Evolutionary conservation across 2,797 vertebrate species (phyloP).

Genomic region (Tympanoctomys barrerae): DNA sequence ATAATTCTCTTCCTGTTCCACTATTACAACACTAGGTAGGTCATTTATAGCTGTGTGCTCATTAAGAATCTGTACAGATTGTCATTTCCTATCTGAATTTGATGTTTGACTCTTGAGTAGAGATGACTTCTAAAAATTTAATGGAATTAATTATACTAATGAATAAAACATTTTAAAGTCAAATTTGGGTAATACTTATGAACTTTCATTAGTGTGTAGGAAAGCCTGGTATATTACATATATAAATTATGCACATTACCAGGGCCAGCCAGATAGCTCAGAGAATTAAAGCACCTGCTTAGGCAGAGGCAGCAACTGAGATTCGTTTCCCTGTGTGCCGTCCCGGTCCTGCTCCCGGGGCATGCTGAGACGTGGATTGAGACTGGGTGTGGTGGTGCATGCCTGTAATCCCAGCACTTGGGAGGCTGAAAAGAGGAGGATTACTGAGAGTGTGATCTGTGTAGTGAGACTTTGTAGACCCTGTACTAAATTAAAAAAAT

Average conservation of each 20-base stretch:
- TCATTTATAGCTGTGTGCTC: background rate
- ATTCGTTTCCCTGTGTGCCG: no score
- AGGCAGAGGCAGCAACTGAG: no score
- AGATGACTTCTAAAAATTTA: slow-evolving; percentile 37
- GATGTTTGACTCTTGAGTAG: background rate
- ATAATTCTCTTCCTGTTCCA: background rate
- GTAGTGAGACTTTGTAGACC: no score
- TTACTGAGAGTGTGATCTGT: no score
- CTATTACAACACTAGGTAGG: background rate
- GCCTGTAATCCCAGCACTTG: no score
- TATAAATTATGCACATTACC: background rate
- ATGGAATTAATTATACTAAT: slow-evolving; percentile 20
- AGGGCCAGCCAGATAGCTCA: no score
- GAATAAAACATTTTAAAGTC: background rate
- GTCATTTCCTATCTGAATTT: slow-evolving; percentile 9
- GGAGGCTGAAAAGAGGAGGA: no score
- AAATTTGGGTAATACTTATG: background rate
- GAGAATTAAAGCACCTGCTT: no score
- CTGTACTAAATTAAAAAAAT: no score
- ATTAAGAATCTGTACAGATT: background rate
- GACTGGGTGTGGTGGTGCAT: no score
- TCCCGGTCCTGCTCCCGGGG: no score
- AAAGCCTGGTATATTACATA: background rate
- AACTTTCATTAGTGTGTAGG: background rate
- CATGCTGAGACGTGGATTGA: no score